Evolutionary conservation across 2,888 invertebrate genomes (phyloP).

Genomic region (Cylloceria caligata): DNA sequence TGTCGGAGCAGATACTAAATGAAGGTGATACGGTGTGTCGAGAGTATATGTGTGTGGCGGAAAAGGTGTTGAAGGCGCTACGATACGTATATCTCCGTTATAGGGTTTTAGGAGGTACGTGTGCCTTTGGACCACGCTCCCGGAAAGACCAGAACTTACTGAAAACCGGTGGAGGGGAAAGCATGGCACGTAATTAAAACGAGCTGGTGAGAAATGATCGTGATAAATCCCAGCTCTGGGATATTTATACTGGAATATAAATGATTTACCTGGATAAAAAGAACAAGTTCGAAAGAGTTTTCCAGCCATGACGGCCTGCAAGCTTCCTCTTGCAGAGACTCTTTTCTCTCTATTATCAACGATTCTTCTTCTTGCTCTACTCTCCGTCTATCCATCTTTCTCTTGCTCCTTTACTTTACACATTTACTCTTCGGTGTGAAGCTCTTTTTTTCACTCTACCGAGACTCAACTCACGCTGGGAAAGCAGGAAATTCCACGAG

Average conservation of each 20-base stretch:
- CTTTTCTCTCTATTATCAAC: conserved; percentile 63
- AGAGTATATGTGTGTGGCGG: not conserved
- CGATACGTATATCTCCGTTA: conserved; percentile 33
- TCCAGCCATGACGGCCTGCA: conserved; percentile 16
- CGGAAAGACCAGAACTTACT: conserved; percentile 27
- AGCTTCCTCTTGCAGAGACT: conserved; percentile 4
- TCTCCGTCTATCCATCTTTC: conserved; percentile 41
- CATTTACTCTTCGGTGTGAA: conserved; percentile 14
- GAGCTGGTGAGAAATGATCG: conserved; percentile 71
- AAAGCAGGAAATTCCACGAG: conserved; percentile 60
- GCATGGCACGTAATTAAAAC: conserved; percentile 72
- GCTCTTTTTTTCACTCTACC: conserved; percentile 26
- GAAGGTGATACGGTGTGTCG: conserved; percentile 35
- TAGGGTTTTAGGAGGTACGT: conserved; percentile 19
- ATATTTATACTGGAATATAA: conserved; percentile 71
- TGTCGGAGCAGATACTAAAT: conserved; percentile 34
- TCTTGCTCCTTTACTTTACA: conserved; percentile 31
- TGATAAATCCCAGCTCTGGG: conserved; percentile 69
- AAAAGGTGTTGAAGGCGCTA: conserved; percentile 7
- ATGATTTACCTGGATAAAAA: conserved; percentile 70
- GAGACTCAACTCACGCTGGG: conserved; percentile 45
- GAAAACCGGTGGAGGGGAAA: conserved; percentile 8
- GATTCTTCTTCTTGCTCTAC: conserved; percentile 45
- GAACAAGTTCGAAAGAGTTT: conserved; percentile 69
- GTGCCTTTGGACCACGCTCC: conserved; percentile 8